These are phyloP conservation scores for Peucedramus taeniatus DNA, from an alignment of 2,113 vertebrate species.

Conservation along the genomic window DNA sequence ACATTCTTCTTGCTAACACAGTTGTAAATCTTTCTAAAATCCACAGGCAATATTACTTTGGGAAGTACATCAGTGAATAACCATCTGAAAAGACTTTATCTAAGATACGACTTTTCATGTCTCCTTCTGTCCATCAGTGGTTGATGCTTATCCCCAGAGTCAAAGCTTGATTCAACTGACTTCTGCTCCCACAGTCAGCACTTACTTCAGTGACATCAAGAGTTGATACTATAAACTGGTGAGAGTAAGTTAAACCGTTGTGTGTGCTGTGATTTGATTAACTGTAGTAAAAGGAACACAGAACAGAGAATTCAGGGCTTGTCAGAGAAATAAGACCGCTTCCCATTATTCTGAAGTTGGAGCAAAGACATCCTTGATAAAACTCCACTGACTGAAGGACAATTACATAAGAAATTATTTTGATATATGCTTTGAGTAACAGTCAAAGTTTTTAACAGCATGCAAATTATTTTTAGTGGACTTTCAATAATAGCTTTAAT, in stretches of 20 bases:
- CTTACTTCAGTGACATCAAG: neutral
- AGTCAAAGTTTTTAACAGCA: neutral
- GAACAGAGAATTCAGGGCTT: neutral
- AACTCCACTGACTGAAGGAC: neutral
- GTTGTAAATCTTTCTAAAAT: neutral
- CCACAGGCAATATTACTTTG: neutral
- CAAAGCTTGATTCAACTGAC: neutral
- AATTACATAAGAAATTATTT: neutral
- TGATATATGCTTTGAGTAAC: neutral
- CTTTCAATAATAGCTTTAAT: neutral
- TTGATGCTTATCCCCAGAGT: neutral
- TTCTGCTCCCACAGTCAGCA: neutral
- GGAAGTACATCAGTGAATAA: neutral
- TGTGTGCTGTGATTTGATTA: neutral
- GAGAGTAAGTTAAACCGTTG: neutral
- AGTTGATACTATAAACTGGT: neutral
- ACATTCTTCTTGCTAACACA: neutral
- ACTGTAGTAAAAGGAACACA: neutral
- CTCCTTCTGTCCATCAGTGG: neutral
- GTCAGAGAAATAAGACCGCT: neutral
- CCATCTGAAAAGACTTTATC: neutral
- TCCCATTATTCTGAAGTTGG: neutral
- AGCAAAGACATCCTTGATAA: neutral
- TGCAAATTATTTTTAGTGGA: neutral
- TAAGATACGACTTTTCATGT: neutral